Percentiles rank a stretch among this genome's conserved stretches.
Conservation (phyloP, 2,113 vertebrate genomes). For the Pygoscelis adeliae region DNA sequence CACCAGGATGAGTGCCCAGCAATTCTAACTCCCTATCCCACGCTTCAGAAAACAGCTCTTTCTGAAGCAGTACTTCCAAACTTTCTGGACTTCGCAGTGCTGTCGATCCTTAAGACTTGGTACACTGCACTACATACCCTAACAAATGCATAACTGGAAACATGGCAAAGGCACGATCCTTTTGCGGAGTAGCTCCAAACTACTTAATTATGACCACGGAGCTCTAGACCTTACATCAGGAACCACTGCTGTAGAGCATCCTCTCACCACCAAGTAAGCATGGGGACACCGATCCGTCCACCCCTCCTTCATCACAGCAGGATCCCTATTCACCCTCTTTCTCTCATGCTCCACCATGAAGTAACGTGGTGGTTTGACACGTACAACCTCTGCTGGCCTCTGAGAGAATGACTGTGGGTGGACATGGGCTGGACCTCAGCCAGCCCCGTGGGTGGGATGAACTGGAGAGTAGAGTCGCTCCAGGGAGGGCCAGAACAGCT, state of each 20-base stretch:
- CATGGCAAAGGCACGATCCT: neutral
- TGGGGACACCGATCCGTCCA: neutral
- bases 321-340: neutral
- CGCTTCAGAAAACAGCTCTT: neutral
- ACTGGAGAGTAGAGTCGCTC: neutral
- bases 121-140: neutral
- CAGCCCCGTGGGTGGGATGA: neutral
- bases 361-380: neutral
- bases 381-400: neutral
- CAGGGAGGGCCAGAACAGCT: neutral
- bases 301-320: neutral
- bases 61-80: neutral
- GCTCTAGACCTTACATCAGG: neutral
- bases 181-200: neutral
- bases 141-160: neutral
- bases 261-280: neutral
- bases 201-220: neutral
- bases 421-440: neutral
- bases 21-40: neutral
- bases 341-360: fast-evolving
- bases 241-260: neutral
- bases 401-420: fast-evolving
- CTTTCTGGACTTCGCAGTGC: neutral
- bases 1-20: neutral
- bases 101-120: neutral